phyloP scores from a whole-genome alignment of 2,888 invertebrate species.

The Sycophila texana region DNA sequence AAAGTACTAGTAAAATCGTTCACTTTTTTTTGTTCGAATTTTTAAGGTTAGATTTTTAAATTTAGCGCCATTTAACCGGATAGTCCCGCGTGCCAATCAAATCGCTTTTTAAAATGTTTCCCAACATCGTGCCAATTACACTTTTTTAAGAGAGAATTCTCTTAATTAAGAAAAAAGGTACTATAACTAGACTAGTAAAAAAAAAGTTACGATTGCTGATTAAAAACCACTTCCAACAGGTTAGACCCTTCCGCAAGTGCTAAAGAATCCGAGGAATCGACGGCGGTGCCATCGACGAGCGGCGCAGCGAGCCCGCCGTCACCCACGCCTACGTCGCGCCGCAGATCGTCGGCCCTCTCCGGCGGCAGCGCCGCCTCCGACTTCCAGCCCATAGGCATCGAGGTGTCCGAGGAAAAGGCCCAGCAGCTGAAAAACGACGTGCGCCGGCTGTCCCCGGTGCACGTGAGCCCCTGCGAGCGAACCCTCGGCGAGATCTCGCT shows the following conservation, averaged over 20 bases:
- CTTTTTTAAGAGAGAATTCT: no score
- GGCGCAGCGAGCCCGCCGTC: neutral
- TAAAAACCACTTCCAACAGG: neutral
- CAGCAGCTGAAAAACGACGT: conserved; percentile 70
- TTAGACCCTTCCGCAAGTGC: conserved; percentile 8
- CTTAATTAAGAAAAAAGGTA: no score
- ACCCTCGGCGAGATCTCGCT: conserved; percentile 72
- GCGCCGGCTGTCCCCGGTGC: conserved; percentile 70
- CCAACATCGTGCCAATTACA: no score
- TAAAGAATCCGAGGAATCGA: neutral
- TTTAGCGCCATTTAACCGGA: no score
- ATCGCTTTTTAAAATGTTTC: no score
- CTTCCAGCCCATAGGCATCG: conserved; percentile 70
- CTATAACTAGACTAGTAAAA: no score
- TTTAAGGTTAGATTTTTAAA: no score
- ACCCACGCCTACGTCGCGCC: neutral
- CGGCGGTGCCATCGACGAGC: neutral
- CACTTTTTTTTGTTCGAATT: no score
- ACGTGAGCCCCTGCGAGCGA: conserved; percentile 71
- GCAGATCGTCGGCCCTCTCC: conserved; percentile 44
- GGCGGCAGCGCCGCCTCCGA: conserved; percentile 61
- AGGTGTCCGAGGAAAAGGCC: conserved; percentile 70
- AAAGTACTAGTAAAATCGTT: no score
- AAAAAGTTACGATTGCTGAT: neutral
- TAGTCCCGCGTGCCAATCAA: no score